Conservation (phyloP, 92 coral and sea anemone genomes). For the Meandrina meandrites region DNA sequence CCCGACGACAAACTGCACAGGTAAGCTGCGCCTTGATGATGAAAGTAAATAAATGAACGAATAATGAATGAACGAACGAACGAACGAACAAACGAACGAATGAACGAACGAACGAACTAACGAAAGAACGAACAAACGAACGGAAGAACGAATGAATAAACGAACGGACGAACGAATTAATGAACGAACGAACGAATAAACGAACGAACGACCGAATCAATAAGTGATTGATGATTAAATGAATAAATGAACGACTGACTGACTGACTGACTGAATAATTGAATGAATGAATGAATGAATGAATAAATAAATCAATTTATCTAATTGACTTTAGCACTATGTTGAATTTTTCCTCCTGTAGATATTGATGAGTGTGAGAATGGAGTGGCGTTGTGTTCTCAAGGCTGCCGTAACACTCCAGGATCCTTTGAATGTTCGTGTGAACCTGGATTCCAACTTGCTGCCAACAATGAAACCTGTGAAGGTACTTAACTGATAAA, state of each 20-base stretch:
- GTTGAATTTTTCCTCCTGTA: neutral
- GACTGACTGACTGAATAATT: neutral
- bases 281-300: neutral
- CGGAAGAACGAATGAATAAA: too few species aligned
- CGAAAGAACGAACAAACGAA: too few species aligned
- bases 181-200: neutral
- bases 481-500: conserved; percentile 27
- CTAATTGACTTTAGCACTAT: neutral
- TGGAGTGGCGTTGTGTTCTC: conserved; percentile 45
- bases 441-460: conserved; percentile 39
- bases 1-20: conserved; percentile 65
- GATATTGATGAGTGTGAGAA: conserved; percentile 67
- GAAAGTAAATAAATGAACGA: neutral
- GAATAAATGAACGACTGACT: neutral
- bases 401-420: conserved; percentile 35
- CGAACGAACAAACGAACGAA: too few species aligned
- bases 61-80: neutral
- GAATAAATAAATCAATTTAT: neutral
- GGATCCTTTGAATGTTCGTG: conserved; percentile 48
- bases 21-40: conserved; percentile 17
- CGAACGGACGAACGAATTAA: neutral
- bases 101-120: neutral
- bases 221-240: too few species aligned
- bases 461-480: conserved; percentile 30
- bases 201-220: too few species aligned